Evolutionary conservation across 2,888 invertebrate genomes (phyloP).

Genomic region (Lasioglossum figueresi): DNA sequence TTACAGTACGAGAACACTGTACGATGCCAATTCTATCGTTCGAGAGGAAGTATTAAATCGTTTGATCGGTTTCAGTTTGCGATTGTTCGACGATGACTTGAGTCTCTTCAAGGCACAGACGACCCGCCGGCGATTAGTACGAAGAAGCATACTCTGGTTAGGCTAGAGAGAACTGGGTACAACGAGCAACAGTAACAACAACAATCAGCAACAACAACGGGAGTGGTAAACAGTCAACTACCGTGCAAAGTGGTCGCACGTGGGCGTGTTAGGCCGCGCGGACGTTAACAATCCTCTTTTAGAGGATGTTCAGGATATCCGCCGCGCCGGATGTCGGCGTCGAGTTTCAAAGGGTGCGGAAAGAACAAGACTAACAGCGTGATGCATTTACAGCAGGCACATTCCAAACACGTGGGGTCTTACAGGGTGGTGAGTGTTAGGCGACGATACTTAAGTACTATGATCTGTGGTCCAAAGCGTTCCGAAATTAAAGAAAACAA

Average conservation of each 20-base stretch:
- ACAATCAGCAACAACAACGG: constrained; percentile 51
- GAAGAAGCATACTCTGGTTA: constrained; percentile 38
- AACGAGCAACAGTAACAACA: constrained; percentile 58
- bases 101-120: constrained; percentile 49
- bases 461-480: constrained; percentile 38
- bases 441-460: constrained; percentile 18
- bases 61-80: too few species aligned
- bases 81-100: background rate
- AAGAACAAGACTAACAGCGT: constrained; percentile 64
- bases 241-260: constrained; percentile 65
- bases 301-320: background rate
- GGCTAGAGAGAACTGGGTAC: constrained; percentile 41
- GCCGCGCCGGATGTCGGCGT: background rate
- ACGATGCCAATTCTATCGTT: background rate
- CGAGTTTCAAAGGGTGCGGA: constrained; percentile 22
- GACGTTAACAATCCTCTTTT: constrained; percentile 32
- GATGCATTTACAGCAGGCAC: constrained; percentile 74
- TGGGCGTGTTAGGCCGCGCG: constrained; percentile 57
- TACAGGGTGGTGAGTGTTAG: constrained; percentile 1
- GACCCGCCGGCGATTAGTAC: constrained; percentile 14
- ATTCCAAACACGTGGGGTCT: constrained; percentile 60
- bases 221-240: constrained; percentile 59
- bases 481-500: background rate
- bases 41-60: background rate
- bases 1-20: background rate